A percentile compares a stretch with the other conserved stretches of the same genome.
These are phyloP conservation scores for Oncorhynchus mykiss DNA, from an alignment of 2,113 vertebrate genomes.

Conservation along the genomic window DNA sequence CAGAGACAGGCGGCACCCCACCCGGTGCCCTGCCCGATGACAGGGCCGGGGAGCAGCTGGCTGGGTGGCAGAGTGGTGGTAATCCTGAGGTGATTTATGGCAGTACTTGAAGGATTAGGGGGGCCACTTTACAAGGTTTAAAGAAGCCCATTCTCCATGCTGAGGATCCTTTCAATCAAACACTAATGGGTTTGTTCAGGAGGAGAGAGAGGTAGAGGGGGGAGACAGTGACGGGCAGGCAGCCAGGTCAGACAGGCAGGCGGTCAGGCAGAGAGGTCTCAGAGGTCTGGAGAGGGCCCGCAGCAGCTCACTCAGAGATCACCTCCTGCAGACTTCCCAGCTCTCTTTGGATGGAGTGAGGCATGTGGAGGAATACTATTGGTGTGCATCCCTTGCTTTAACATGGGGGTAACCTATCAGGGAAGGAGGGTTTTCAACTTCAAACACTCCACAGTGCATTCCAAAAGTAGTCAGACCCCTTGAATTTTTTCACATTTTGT, in stretches of 20 bases:
- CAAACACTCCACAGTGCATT: too few species aligned
- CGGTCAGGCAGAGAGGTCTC: background rate
- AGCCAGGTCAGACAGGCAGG: background rate
- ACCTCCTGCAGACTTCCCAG: background rate
- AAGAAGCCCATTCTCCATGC: background rate
- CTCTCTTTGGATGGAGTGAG: background rate
- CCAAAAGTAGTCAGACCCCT: too few species aligned
- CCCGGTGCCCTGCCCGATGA: background rate
- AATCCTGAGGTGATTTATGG: constrained; percentile 19
- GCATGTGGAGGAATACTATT: background rate
- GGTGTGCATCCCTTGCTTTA: background rate
- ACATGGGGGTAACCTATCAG: too few species aligned
- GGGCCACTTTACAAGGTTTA: constrained; percentile 19
- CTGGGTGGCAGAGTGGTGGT: constrained; percentile 6
- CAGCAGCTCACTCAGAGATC: background rate
- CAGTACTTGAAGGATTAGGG: constrained; percentile 10
- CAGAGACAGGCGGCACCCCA: background rate
- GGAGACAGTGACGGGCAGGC: background rate
- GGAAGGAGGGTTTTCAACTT: background rate
- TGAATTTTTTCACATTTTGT: too few species aligned
- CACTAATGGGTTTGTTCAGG: constrained; percentile 8
- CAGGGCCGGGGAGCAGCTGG: background rate
- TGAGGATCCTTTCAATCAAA: constrained; percentile 9
- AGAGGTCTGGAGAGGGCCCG: background rate
- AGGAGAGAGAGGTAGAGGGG: background rate